A percentile compares a stretch with the other conserved stretches of the same genome.
phyloP scores from a whole-genome alignment of 2,113 vertebrate genomes.

The Melanerpes aurifrons region DNA sequence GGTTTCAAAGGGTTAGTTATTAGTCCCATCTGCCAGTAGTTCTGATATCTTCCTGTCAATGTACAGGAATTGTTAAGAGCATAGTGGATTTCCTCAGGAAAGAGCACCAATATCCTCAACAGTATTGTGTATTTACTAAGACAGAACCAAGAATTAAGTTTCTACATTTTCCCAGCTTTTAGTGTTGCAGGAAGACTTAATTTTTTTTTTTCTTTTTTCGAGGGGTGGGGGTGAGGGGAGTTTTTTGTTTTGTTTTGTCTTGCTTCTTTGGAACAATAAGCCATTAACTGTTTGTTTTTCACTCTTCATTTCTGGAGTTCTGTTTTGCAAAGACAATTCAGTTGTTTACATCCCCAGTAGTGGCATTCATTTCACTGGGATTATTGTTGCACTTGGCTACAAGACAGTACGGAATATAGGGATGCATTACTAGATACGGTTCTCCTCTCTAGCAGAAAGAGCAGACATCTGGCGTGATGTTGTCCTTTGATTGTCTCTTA shows the following conservation, averaged over 20 bases:
- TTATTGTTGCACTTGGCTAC: neutral
- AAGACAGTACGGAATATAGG: neutral
- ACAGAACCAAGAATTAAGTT: neutral
- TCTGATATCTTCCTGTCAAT: neutral
- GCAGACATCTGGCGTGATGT: fast-evolving
- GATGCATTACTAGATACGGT: neutral
- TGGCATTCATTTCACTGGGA: neutral
- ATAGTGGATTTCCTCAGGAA: conserved; percentile 56
- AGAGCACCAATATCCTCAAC: conserved; percentile 33
- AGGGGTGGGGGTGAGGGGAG: too few relatives aligned
- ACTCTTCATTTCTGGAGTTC: neutral
- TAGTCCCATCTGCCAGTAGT: neutral
- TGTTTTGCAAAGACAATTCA: neutral
- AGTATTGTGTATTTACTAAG: conserved; percentile 26
- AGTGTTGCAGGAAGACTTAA: neutral
- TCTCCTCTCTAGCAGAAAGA: neutral
- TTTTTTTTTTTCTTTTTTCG: too few relatives aligned
- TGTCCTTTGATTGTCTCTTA: neutral
- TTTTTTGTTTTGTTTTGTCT: too few relatives aligned
- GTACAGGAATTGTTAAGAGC: neutral
- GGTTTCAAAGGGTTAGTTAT: neutral
- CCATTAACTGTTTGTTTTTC: neutral
- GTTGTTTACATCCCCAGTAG: neutral
- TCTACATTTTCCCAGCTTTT: neutral
- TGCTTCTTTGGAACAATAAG: neutral